Evolutionary conservation across 2,113 vertebrate genomes (phyloP).

Genomic region (Poeciliopsis retropinna): DNA sequence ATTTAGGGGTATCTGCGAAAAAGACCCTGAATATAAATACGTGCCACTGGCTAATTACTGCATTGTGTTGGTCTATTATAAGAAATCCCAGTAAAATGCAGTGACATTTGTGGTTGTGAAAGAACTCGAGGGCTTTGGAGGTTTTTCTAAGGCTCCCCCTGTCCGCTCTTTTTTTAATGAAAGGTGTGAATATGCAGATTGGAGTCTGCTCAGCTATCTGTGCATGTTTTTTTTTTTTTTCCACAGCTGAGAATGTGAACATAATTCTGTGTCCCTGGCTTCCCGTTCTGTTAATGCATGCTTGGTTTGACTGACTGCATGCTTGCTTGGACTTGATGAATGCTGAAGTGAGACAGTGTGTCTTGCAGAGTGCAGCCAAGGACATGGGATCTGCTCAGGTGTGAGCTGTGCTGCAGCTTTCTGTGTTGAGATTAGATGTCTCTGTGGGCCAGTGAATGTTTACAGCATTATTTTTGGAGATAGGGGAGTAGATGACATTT

Average conservation of each 20-base stretch:
- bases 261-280: neutral
- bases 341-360: conserved; percentile 27
- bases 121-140: too few relatives aligned
- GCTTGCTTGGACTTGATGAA: conserved; percentile 46
- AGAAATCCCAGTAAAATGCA: too few relatives aligned
- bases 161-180: neutral
- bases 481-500: conserved; percentile 44
- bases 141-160: neutral
- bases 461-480: conserved; percentile 53
- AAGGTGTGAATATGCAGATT: neutral
- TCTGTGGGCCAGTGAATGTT: conserved; percentile 46
- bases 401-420: conserved; percentile 42
- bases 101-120: neutral
- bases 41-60: too few relatives aligned
- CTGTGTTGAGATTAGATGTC: conserved; percentile 41
- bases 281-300: conserved; percentile 39
- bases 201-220: neutral
- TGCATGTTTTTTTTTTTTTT: neutral
- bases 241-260: conserved; percentile 8
- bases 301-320: conserved; percentile 37
- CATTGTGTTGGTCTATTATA: too few relatives aligned
- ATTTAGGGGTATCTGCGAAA: too few relatives aligned
- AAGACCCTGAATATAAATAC: too few relatives aligned
- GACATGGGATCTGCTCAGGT: conserved; percentile 47
- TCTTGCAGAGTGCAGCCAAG: conserved; percentile 42